phyloP scores from a whole-genome alignment of 1,140 invertebrate genomes.

The Drosophila punjabiensis region DNA sequence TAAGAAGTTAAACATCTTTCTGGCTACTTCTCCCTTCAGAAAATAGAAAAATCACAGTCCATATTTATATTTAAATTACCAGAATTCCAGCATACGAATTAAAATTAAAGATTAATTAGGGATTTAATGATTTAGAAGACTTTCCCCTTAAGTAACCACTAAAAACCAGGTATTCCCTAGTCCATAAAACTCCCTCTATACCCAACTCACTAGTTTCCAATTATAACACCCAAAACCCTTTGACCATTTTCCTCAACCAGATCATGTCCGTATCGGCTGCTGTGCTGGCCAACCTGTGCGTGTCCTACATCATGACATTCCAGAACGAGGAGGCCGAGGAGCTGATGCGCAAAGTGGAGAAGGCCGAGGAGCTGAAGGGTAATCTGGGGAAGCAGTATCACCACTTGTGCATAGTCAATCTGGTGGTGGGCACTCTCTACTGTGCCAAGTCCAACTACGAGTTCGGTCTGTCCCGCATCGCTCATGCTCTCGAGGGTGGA shows the following conservation, averaged over 20 bases:
- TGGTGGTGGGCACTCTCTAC: conserved; percentile 99
- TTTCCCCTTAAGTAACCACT: background rate
- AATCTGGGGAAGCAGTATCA: conserved; percentile 98
- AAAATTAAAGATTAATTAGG: background rate
- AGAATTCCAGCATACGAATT: background rate
- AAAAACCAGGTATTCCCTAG: background rate
- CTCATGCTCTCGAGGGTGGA: conserved; percentile 82
- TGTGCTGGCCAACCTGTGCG: conserved; percentile 98
- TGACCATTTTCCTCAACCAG: conserved; percentile 83
- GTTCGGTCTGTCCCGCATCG: conserved; percentile 98
- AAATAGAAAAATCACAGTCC: too few relatives aligned
- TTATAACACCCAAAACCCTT: conserved; percentile 15
- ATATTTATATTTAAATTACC: background rate
- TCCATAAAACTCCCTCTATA: background rate
- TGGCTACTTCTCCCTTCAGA: accelerated
- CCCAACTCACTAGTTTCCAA: background rate
- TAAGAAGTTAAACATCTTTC: background rate
- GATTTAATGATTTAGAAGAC: background rate
- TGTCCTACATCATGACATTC: conserved; percentile 99
- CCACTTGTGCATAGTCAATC: conserved; percentile 99
- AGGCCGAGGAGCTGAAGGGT: conserved; percentile 97
- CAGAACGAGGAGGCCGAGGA: conserved; percentile 99
- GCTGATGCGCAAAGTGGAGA: conserved; percentile 98
- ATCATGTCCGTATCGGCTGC: conserved; percentile 98
- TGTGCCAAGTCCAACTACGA: conserved; percentile 99